phyloP scores from a whole-genome alignment of 2,797 vertebrate genomes.

The Xenopus petersii region DNA sequence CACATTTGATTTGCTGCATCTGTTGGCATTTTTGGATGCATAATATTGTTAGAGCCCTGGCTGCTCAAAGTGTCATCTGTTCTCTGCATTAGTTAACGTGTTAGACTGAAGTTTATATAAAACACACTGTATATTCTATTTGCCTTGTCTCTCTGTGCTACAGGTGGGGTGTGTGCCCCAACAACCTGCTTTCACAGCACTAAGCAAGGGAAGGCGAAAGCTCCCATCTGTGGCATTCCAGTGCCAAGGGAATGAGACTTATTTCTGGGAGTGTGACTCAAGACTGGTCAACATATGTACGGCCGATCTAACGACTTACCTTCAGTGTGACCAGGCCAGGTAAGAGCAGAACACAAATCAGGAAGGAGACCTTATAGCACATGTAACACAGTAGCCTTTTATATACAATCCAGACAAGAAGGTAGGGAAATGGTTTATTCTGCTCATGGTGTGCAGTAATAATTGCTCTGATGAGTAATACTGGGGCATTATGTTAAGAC shows the following conservation, averaged over 20 bases:
- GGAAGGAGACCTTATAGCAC: not conserved
- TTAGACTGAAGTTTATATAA: too few species aligned
- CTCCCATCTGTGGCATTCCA: conserved; percentile 15
- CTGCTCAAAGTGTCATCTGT: too few species aligned
- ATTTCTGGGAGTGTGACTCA: conserved; percentile 26
- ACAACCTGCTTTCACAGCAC: conserved; percentile 16
- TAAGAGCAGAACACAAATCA: not conserved
- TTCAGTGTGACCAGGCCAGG: conserved; percentile 39
- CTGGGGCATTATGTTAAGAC: too few species aligned
- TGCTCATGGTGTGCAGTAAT: too few species aligned
- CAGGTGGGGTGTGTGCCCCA: conserved; percentile 28
- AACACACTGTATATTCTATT: not conserved
- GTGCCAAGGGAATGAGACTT: conserved; percentile 23
- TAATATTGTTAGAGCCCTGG: too few species aligned
- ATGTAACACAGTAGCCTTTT: not conserved
- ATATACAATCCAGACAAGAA: too few species aligned
- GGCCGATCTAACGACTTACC: conserved; percentile 18
- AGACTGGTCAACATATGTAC: conserved; percentile 6
- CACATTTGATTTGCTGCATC: too few species aligned
- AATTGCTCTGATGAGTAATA: too few species aligned
- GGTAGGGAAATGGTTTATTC: too few species aligned
- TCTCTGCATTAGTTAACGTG: too few species aligned
- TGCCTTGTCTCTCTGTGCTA: not conserved
- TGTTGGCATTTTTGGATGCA: too few species aligned
- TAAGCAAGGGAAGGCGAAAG: conserved; percentile 8